Percentiles rank a stretch among this genome's conserved stretches.
Evolutionary conservation across 1,140 invertebrate genomes (phyloP).

Genomic region (Colletes gigas): DNA sequence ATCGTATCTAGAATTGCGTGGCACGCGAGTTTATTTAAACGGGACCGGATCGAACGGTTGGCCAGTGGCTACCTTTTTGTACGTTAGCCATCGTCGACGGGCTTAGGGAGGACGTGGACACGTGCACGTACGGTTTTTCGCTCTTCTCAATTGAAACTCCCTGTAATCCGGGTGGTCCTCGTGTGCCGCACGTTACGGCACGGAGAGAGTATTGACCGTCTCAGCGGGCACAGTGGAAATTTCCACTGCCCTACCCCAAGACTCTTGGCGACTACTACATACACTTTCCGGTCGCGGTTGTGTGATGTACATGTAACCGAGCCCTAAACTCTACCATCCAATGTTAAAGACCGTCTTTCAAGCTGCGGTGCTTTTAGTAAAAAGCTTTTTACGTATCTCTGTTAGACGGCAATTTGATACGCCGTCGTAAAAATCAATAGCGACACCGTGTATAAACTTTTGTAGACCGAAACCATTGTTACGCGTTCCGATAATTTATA

Average conservation of each 20-base stretch:
- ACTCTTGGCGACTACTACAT: slow-evolving; percentile 56
- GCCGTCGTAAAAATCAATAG: background rate
- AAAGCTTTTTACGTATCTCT: background rate
- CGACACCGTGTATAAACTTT: background rate
- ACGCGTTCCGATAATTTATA: background rate
- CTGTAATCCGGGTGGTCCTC: slow-evolving; percentile 58
- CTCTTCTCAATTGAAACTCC: slow-evolving; percentile 38
- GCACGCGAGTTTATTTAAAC: background rate
- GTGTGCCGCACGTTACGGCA: slow-evolving; percentile 62
- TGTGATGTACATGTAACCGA: slow-evolving; percentile 48
- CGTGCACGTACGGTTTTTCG: background rate
- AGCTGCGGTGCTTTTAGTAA: background rate
- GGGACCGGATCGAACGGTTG: background rate
- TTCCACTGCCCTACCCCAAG: slow-evolving; percentile 79
- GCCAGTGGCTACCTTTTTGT: background rate
- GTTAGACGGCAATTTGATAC: slow-evolving; percentile 1
- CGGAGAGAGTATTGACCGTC: slow-evolving; percentile 79
- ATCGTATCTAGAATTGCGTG: no score
- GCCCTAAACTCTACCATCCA: slow-evolving; percentile 53
- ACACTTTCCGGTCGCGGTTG: slow-evolving; percentile 42
- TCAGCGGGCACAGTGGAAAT: slow-evolving; percentile 77
- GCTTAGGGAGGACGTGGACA: background rate
- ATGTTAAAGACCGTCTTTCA: slow-evolving; percentile 48
- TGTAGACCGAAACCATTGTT: background rate
- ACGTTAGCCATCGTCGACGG: background rate